These are phyloP conservation scores for Parthenolecanium corni DNA, from an alignment of 2,888 invertebrate genomes.

Conservation along the genomic window DNA sequence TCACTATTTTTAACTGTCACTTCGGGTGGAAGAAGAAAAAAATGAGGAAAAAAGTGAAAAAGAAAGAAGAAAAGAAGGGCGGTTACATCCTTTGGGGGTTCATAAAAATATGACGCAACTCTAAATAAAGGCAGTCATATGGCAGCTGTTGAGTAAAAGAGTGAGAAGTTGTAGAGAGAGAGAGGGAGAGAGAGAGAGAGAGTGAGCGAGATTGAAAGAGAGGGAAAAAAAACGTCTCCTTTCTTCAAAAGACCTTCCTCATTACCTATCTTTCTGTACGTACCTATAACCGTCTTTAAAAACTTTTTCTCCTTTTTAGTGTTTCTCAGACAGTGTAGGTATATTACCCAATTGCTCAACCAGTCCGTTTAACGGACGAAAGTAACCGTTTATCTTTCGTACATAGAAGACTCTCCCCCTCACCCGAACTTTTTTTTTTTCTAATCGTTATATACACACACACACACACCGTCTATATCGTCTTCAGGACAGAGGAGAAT, in stretches of 20 bases:
- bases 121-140: neutral
- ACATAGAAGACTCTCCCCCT: too few species aligned
- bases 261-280: too few species aligned
- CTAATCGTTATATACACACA: too few species aligned
- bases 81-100: conserved; percentile 18
- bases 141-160: conserved; percentile 12
- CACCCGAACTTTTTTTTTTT: too few species aligned
- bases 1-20: conserved; percentile 19
- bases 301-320: conserved; percentile 11
- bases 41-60: too few species aligned
- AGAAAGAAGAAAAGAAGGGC: conserved; percentile 6
- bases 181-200: too few species aligned
- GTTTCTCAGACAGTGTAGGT: neutral
- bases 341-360: neutral
- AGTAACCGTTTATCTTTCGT: neutral
- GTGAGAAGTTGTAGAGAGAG: neutral
- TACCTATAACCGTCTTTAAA: conserved; percentile 8
- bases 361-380: neutral
- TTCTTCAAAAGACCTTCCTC: conserved; percentile 3
- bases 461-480: too few species aligned
- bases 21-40: neutral
- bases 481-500: too few species aligned
- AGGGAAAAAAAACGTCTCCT: neutral
- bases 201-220: too few species aligned
- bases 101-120: conserved; percentile 17